phyloP scores from a whole-genome alignment of 30 jellyfish, hydroid and myxozoan genomes.

The Turritopsis dohrnii region DNA sequence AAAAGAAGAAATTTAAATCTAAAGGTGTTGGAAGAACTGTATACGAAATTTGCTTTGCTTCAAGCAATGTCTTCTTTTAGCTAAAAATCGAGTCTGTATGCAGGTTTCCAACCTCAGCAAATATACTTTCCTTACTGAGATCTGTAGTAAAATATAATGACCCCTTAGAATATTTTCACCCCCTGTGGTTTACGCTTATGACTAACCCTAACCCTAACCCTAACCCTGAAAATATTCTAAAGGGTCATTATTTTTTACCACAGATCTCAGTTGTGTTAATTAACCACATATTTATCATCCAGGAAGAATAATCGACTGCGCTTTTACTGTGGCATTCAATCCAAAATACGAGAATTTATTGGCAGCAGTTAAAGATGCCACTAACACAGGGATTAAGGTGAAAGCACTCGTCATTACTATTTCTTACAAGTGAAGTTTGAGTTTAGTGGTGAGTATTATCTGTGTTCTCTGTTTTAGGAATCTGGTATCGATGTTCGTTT shows the following conservation, averaged over 20 bases:
- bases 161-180: too few relatives aligned
- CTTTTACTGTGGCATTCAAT: slow-evolving; percentile 95
- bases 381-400: slow-evolving; percentile 97
- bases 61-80: too few relatives aligned
- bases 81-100: too few relatives aligned
- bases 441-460: not conserved
- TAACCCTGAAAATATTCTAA: too few relatives aligned
- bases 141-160: too few relatives aligned
- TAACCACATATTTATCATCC: not conserved
- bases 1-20: too few relatives aligned
- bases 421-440: not conserved
- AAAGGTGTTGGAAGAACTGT: too few relatives aligned
- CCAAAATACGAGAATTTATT: slow-evolving; percentile 92
- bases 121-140: not conserved
- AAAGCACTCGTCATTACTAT: not conserved
- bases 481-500: slow-evolving; percentile 98
- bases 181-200: too few relatives aligned
- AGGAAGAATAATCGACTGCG: slow-evolving; percentile 97
- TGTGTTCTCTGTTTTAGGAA: slow-evolving; percentile 47
- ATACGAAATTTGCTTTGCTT: too few relatives aligned
- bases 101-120: too few relatives aligned
- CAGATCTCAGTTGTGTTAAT: not conserved
- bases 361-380: slow-evolving; percentile 92
- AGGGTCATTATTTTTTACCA: too few relatives aligned
- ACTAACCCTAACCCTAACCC: too few relatives aligned